Conservation (phyloP, 2,113 vertebrate species). For the Phrynosoma platyrhinos region DNA sequence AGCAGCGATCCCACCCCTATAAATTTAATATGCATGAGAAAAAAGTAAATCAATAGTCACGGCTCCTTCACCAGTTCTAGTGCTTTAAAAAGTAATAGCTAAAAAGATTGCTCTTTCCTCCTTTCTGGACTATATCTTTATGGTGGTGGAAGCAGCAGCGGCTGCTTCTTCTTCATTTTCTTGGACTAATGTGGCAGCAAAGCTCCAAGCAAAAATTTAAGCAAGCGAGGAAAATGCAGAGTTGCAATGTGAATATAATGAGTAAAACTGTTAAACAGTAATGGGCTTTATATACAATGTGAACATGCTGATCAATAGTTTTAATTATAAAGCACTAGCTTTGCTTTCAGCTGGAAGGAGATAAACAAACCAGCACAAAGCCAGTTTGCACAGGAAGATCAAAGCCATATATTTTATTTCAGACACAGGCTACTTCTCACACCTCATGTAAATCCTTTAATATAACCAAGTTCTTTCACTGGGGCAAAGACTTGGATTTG, state of each 20-base stretch:
- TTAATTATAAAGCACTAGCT: conserved; percentile 29
- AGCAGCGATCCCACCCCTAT: not conserved
- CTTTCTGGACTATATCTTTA: not conserved
- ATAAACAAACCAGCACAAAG: not conserved
- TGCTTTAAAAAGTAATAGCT: conserved; percentile 1
- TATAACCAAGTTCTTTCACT: not conserved
- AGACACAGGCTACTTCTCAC: not conserved
- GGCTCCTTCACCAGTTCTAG: not conserved
- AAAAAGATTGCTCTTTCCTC: not conserved
- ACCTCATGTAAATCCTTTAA: not conserved
- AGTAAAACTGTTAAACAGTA: conserved; percentile 31
- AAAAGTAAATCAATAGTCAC: conserved; percentile 12
- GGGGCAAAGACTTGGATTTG: not conserved
- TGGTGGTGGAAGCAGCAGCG: not conserved
- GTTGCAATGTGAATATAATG: conserved; percentile 11
- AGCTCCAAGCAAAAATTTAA: not conserved
- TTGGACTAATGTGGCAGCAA: conserved; percentile 1
- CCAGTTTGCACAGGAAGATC: conserved; percentile 1
- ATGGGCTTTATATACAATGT: conserved; percentile 23
- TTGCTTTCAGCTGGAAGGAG: conserved; percentile 4
- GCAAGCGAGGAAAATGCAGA: not conserved
- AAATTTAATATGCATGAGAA: not conserved
- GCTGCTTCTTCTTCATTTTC: conserved; percentile 1
- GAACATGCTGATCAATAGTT: conserved; percentile 25
- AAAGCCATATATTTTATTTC: conserved; percentile 9